These are phyloP conservation scores for Pavo muticus DNA, from an alignment of 2,113 vertebrate genomes.

Conservation along the genomic window DNA sequence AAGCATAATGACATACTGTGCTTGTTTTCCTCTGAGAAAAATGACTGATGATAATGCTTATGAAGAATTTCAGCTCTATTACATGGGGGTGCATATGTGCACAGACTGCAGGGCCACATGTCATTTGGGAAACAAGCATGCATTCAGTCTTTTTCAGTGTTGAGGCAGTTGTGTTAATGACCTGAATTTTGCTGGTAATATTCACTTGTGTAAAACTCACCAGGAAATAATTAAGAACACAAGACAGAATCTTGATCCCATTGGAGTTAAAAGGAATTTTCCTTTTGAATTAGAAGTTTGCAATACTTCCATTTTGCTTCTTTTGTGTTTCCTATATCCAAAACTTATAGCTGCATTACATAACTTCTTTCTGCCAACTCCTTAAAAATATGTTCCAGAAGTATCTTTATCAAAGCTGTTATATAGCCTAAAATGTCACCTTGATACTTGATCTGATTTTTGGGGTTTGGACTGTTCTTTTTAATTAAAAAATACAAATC, in stretches of 20 bases:
- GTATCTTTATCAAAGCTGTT: not conserved
- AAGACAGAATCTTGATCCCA: not conserved
- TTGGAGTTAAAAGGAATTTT: not conserved
- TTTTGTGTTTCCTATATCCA: not conserved
- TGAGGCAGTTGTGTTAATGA: not conserved
- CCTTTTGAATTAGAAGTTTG: not conserved
- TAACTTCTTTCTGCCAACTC: not conserved
- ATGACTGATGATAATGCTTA: constrained; percentile 34
- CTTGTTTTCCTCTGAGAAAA: constrained; percentile 38
- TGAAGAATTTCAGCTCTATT: constrained; percentile 61
- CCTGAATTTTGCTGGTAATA: constrained; percentile 18
- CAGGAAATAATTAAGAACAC: constrained; percentile 2
- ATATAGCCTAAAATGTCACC: not conserved
- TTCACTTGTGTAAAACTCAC: not conserved
- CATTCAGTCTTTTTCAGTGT: not conserved
- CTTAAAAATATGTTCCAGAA: not conserved
- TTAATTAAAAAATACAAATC: not conserved
- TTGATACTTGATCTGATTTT: not conserved
- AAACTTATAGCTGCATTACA: not conserved
- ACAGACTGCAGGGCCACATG: not conserved
- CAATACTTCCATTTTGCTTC: not conserved
- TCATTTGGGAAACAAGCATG: constrained; percentile 54
- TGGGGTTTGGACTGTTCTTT: not conserved
- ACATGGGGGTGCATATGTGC: not conserved
- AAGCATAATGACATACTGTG: constrained; percentile 25